These are phyloP conservation scores for Puma concolor DNA, from an alignment of 2,113 vertebrate species.

Conservation along the genomic window DNA sequence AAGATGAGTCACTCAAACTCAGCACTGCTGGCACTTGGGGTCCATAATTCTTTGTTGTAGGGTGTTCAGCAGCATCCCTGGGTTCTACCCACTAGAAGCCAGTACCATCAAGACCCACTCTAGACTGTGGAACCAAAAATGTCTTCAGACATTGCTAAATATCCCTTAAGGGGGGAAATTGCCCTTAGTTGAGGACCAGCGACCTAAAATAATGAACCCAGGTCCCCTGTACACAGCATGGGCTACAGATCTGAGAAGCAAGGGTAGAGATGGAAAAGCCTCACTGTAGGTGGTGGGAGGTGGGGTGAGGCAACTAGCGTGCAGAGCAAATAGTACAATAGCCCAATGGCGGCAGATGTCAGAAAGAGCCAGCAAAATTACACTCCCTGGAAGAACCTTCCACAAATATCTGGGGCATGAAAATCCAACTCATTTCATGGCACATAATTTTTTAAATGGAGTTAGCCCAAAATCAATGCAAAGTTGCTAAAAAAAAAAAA, in stretches of 20 bases:
- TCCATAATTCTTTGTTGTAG: neutral
- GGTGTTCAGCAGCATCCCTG: neutral
- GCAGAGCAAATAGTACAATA: neutral
- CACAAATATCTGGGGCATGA: neutral
- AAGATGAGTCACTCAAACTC: neutral
- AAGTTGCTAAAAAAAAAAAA: neutral
- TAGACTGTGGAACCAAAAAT: neutral
- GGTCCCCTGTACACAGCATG: neutral
- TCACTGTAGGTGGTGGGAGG: neutral
- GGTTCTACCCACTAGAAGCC: neutral
- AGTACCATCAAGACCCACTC: neutral
- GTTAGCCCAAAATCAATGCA: neutral
- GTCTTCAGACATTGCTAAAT: neutral
- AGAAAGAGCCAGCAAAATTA: neutral
- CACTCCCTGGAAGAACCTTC: neutral
- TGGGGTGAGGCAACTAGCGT: neutral
- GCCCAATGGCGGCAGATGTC: neutral
- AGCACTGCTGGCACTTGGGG: neutral
- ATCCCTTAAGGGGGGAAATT: neutral
- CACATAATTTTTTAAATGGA: neutral
- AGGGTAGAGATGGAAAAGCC: neutral
- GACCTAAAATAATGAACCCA: neutral
- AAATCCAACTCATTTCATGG: neutral
- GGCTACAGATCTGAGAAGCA: neutral
- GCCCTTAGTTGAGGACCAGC: neutral